Percentiles rank a stretch among this genome's conserved stretches.
These are phyloP conservation scores for Melinaea marsaeus DNA, from an alignment of 2,888 invertebrate genomes.

Conservation along the genomic window DNA sequence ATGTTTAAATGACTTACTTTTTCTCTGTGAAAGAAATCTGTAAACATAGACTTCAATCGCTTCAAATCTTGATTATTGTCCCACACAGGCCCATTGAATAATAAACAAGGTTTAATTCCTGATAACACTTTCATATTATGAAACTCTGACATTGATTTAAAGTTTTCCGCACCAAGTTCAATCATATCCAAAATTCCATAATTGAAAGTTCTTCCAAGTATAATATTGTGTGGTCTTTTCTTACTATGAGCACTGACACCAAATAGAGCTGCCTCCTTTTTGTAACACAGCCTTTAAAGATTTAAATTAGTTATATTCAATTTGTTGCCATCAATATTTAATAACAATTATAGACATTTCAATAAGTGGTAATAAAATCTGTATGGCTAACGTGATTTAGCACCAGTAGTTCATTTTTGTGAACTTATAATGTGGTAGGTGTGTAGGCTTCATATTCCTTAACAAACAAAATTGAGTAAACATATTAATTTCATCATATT, in stretches of 20 bases:
- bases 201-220: constrained; percentile 94
- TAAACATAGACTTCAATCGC: constrained; percentile 90
- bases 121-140: constrained; percentile 85
- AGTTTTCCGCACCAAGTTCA: constrained; percentile 93
- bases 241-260: constrained; percentile 95
- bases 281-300: constrained; percentile 80
- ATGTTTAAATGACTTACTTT: constrained; percentile 52
- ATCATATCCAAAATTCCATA: constrained; percentile 96
- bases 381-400: no score
- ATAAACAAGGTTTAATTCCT: constrained; percentile 92
- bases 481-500: no score
- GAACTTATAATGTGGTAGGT: no score
- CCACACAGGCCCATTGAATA: constrained; percentile 96
- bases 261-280: constrained; percentile 93
- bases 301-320: neutral
- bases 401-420: no score
- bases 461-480: no score
- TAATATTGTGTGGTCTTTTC: constrained; percentile 94
- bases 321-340: no score
- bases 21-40: constrained; percentile 95
- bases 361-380: no score
- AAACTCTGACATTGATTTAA: constrained; percentile 87
- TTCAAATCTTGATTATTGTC: constrained; percentile 87
- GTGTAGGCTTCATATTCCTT: no score
- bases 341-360: no score